Base-by-base conservation (phyloP, 2,797 vertebrate genomes). In the Natrix natrix region DNA sequence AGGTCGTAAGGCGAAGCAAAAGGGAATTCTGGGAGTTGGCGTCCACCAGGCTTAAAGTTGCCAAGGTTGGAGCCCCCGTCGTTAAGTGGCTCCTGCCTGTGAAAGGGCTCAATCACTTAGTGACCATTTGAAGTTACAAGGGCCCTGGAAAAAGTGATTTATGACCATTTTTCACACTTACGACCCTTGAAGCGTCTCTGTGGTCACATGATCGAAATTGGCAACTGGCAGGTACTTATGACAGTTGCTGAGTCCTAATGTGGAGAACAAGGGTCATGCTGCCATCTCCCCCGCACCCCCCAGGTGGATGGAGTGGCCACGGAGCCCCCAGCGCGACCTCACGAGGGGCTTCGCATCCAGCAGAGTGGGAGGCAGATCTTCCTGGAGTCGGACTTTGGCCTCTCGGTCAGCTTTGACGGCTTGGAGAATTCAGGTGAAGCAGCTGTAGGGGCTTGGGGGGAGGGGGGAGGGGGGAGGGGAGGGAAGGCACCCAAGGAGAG, bases 351-450 rank as follows among this genome's bases (percentile, higher is more conserved):
- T 26, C 95, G 10, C 0, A 98, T 99, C 93, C 94, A 94, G 86
- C 91, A 97, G 94, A 97, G n/a, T 11, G 96, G 93, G 63, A 98
- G 93, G 91, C 97, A 91, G 90, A 97, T 98, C 95, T 97, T 97
- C 95, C 92, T 99, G 90, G 97, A 97, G 94, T 98, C 98, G 1
- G 98, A 98, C 95, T 99, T 99, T 94, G 98, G 98, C 28, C 97
- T 99, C 43, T 97, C 97, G 0, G 88, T 99, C 59, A 96, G 97
- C 83, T 99, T 98, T 94, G 96, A 98, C 93, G 97, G 98, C 89
- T 92, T 52, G 32, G 95, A 96, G 93, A 97, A 96, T 95, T 97
- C 98, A 97, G 98, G 98, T 99, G 98, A 95, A 8, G 24, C 10
- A 7, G 61, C 11, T 48, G 37, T 26, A 48, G 2, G 4, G n/a